Evolutionary conservation across 1,140 invertebrate species (phyloP).

Genomic region (Solenopsis invicta): DNA sequence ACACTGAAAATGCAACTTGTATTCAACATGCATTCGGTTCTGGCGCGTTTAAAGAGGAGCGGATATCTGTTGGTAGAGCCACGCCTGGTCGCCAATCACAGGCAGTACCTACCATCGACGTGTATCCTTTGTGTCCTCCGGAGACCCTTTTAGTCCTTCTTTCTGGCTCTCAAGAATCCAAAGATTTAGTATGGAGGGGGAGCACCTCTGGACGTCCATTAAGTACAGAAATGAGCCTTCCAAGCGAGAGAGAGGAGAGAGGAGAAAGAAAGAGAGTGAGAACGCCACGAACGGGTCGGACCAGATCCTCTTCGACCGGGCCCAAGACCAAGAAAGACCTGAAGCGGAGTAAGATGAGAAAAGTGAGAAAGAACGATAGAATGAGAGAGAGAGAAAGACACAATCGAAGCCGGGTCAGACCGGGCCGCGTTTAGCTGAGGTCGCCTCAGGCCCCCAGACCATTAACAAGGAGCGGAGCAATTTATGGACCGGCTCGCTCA

Average conservation of each 20-base stretch:
- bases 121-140: constrained; percentile 83
- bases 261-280: not conserved
- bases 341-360: constrained; percentile 47
- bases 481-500: constrained; percentile 87
- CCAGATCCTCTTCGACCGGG: constrained; percentile 78
- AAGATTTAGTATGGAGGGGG: constrained; percentile 75
- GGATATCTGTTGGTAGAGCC: constrained; percentile 77
- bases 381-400: constrained; percentile 57
- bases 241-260: constrained; percentile 65
- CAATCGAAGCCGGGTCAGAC: constrained; percentile 82
- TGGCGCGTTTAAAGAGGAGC: constrained; percentile 70
- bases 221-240: constrained; percentile 86
- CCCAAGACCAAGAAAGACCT: constrained; percentile 59
- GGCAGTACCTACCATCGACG: constrained; percentile 79
- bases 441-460: constrained; percentile 85
- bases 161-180: constrained; percentile 74
- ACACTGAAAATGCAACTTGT: constrained; percentile 15
- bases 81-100: constrained; percentile 84
- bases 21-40: constrained; percentile 33
- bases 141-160: constrained; percentile 74
- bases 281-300: constrained; percentile 82
- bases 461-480: constrained; percentile 87
- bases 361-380: constrained; percentile 50
- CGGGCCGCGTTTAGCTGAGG: constrained; percentile 85
- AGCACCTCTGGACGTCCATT: constrained; percentile 85